Conservation (phyloP, 1,140 invertebrate species). For the Bombus haemorrhoidalis region DNA sequence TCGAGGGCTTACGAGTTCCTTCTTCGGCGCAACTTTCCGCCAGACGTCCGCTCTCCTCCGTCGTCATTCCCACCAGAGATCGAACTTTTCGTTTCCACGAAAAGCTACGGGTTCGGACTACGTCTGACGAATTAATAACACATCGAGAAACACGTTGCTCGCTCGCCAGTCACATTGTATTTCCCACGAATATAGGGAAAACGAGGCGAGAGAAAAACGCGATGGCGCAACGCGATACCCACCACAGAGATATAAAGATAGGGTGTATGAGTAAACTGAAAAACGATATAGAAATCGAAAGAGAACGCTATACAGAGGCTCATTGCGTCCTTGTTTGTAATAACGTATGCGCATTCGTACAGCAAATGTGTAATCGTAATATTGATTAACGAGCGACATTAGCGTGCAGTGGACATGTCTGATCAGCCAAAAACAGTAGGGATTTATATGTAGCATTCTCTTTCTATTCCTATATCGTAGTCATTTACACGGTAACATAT, state of each 20-base stretch:
- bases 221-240: not conserved
- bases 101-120: not conserved
- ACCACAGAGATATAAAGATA: not conserved
- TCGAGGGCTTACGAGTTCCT: not conserved
- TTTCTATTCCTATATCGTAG: too few species aligned
- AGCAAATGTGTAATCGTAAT: too few species aligned
- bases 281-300: too few species aligned
- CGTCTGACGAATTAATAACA: constrained; percentile 38
- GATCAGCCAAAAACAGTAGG: too few species aligned
- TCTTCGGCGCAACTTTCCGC: not conserved
- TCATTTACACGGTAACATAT: too few species aligned
- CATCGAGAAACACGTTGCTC: not conserved
- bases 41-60: not conserved
- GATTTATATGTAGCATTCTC: too few species aligned
- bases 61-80: not conserved
- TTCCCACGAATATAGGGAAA: not conserved
- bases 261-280: too few species aligned
- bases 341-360: too few species aligned
- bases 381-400: too few species aligned
- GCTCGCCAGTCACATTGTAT: not conserved
- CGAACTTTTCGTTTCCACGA: not conserved
- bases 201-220: constrained; percentile 4
- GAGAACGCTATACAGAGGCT: too few species aligned
- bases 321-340: too few species aligned
- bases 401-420: too few species aligned